phyloP scores from a whole-genome alignment of 2,888 invertebrate genomes.

The Anoplius nigerrimus region DNA sequence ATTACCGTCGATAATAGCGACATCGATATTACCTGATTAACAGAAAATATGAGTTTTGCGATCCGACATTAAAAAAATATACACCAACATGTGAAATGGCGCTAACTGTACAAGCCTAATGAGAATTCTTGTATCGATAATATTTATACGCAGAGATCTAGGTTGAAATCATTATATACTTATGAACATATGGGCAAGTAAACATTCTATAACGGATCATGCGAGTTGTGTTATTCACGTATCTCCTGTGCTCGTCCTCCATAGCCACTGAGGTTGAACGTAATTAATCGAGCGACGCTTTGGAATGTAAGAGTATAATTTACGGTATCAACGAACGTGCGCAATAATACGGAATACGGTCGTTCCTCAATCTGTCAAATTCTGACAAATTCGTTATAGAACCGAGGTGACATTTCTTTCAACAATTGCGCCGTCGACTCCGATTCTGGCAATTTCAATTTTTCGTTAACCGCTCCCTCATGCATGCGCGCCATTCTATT shows the following conservation, averaged over 20 bases:
- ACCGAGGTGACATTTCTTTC: too few relatives aligned
- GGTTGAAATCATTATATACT: constrained; percentile 55
- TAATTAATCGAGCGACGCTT: too few relatives aligned
- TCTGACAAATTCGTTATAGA: too few relatives aligned
- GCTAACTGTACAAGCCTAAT: constrained; percentile 46
- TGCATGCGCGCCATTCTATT: too few relatives aligned
- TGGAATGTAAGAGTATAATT: too few relatives aligned
- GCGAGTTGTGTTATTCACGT: constrained; percentile 17
- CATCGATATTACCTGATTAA: constrained; percentile 32
- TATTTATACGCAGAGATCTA: constrained; percentile 63
- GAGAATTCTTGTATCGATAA: constrained; percentile 40
- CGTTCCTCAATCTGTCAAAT: too few relatives aligned
- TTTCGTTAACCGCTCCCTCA: too few relatives aligned
- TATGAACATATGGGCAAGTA: constrained; percentile 51
- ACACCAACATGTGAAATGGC: constrained; percentile 29
- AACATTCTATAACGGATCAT: constrained; percentile 45
- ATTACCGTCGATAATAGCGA: constrained; percentile 33
- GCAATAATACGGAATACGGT: too few relatives aligned
- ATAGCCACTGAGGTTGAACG: background rate
- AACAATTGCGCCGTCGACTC: too few relatives aligned
- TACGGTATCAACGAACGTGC: too few relatives aligned
- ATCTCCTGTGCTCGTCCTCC: background rate
- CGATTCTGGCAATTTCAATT: too few relatives aligned
- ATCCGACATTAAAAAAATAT: constrained; percentile 37
- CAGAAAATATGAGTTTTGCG: constrained; percentile 31